phyloP scores from a whole-genome alignment of 2,113 vertebrate species.

The Nestor notabilis region DNA sequence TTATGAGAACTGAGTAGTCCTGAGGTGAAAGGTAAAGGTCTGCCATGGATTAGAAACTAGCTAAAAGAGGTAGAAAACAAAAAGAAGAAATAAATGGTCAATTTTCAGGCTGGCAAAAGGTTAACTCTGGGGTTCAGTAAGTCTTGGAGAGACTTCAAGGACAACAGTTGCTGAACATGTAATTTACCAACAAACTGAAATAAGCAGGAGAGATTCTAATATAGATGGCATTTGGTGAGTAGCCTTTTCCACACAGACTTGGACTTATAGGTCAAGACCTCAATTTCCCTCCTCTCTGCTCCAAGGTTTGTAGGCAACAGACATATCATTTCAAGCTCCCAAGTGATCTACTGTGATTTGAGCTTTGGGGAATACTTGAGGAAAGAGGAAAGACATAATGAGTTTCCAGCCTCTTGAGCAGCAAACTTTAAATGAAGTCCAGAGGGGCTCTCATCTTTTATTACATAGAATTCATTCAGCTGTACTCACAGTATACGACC shows the following conservation, averaged over 20 bases:
- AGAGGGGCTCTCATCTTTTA: constrained; percentile 5
- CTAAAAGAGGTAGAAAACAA: constrained; percentile 21
- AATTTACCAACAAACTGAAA: constrained; percentile 58
- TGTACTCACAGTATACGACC: neutral
- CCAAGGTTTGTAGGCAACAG: constrained; percentile 38
- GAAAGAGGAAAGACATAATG: neutral
- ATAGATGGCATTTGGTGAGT: constrained; percentile 58
- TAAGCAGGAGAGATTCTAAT: constrained; percentile 58
- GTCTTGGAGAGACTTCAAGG: constrained; percentile 42
- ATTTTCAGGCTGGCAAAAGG: constrained; percentile 38
- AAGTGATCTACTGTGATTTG: constrained; percentile 16
- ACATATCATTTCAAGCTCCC: constrained; percentile 43
- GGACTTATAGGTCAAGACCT: constrained; percentile 54
- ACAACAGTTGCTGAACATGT: constrained; percentile 24
- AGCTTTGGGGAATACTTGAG: constrained; percentile 43
- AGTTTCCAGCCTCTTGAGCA: constrained; percentile 17
- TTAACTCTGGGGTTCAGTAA: constrained; percentile 15
- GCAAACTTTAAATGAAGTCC: constrained; percentile 59
- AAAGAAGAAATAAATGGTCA: constrained; percentile 2
- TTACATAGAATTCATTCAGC: neutral
- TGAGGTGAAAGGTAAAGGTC: neutral
- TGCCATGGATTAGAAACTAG: constrained; percentile 7
- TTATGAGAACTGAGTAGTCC: neutral
- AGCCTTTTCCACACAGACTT: constrained; percentile 30
- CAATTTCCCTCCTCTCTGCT: constrained; percentile 63